Evolutionary conservation across 2,888 invertebrate species (phyloP), one percentile per base, ranked within the genome.

Genomic region (Pyrocoelia pectoralis): DNA sequence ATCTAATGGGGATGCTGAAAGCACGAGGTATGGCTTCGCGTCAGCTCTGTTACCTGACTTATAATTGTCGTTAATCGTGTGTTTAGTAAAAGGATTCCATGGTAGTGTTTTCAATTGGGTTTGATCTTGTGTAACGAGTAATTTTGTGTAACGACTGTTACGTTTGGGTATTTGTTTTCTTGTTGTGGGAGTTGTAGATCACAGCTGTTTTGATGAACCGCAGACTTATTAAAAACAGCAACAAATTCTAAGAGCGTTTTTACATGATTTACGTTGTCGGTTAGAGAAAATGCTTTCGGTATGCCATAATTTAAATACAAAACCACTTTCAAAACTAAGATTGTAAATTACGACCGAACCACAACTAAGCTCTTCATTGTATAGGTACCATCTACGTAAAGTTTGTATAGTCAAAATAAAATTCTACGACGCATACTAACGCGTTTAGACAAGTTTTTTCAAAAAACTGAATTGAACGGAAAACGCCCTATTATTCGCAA

Each of bases 391-490:
- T n/a, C 9, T n/a, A 8, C 24, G 8, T 24, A 24, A 24, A 24
- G 4, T 5, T 24, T 5, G 8, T 24, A 24, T 24, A 24, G 24
- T 24, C 24, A 24, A 24, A 24, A 24, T 8, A 24, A 8, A 24
- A 24, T 24, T n/a, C n/a, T 24, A 24, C 24, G 8, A 24, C 8
- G 24, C 24, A 24, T 24, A 24, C n/a, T 33, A 33, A 33, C 8
- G 33, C 33, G 8, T 33, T 33, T n/a, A n/a, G 33, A 33, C 33
- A 33, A n/a, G 40, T 43, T 50, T 58, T 63, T 63, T 19, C 53
- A 14, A 49, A 53, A 59, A 64, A 40, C 51, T 2, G 56, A 60
- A 66, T 66, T 53, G 59, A 60, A 59, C 59, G 50, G 56, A 58
- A 66, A 66, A 62, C 28, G 49, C 41, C 19, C 48, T 48, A 48